phyloP scores from a whole-genome alignment of 92 coral and sea anemone species.

The Pocillopora grandis region DNA sequence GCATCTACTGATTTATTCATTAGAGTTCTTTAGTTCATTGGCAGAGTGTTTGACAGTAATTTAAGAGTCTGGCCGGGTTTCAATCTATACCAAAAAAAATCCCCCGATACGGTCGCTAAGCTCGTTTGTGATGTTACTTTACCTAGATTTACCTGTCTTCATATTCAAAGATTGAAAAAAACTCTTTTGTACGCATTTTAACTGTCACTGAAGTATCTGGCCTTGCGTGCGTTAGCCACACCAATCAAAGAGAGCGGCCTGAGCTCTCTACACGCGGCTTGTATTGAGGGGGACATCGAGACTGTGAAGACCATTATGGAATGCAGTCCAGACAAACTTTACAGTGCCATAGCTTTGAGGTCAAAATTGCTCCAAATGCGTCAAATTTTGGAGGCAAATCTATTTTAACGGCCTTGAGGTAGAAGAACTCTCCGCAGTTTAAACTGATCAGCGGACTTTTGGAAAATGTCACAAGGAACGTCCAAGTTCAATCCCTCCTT shows the following conservation, averaged over 20 bases:
- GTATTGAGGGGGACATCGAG: slow-evolving; percentile 47
- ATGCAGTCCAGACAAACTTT: slow-evolving; percentile 16
- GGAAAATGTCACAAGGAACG: slow-evolving; percentile 10
- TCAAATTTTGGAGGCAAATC: background rate
- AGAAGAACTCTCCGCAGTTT: slow-evolving; percentile 24
- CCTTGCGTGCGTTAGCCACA: slow-evolving; percentile 33
- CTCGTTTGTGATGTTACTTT: no score
- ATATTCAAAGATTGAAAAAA: background rate
- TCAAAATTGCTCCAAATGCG: background rate
- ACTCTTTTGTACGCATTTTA: background rate
- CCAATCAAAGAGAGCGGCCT: slow-evolving; percentile 28
- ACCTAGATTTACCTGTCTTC: no score
- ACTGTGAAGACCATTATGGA: slow-evolving; percentile 35
- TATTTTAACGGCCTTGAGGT: slow-evolving; percentile 7
- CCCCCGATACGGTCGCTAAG: no score
- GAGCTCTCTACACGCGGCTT: slow-evolving; percentile 38
- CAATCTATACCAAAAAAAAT: no score
- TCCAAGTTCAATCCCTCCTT: slow-evolving; percentile 30
- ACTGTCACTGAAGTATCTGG: slow-evolving; percentile 6
- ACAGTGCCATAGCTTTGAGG: slow-evolving; percentile 38
- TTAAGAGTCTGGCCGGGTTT: no score
- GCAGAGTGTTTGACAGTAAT: no score
- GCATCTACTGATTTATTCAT: no score
- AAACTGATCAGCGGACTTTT: slow-evolving; percentile 39
- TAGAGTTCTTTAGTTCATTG: no score